phyloP scores from a whole-genome alignment of 1,140 invertebrate species.

The Glossosoma conforme region DNA sequence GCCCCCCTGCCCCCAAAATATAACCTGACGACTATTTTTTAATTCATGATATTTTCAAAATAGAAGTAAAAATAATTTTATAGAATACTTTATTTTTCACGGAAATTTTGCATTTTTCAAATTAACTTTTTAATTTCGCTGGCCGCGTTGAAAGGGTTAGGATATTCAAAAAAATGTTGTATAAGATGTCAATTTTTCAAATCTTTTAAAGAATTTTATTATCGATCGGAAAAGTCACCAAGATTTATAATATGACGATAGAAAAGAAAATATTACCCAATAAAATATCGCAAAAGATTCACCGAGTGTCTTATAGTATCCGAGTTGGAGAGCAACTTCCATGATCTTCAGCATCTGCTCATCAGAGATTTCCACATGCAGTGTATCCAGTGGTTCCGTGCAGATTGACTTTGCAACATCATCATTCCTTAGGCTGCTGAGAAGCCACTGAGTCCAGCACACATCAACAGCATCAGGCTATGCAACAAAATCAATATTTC shows the following conservation, averaged over 20 bases:
- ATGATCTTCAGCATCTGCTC: constrained; percentile 49
- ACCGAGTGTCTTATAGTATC: constrained; percentile 51
- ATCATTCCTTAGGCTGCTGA: constrained; percentile 39
- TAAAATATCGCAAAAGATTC: constrained; percentile 60
- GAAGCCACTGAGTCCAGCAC: constrained; percentile 60
- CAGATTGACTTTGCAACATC: constrained; percentile 35
- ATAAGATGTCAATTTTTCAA: too few species aligned
- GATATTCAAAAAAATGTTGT: too few species aligned
- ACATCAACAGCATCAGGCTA: constrained; percentile 59
- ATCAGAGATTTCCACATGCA: constrained; percentile 34
- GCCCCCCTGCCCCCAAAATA: too few species aligned
- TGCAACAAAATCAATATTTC: constrained; percentile 15
- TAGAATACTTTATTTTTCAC: too few species aligned
- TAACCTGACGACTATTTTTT: too few species aligned
- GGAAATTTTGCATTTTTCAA: too few species aligned
- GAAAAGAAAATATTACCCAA: constrained; percentile 48
- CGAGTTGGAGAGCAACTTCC: constrained; percentile 45
- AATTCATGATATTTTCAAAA: too few species aligned
- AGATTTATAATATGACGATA: constrained; percentile 19
- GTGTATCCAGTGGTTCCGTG: constrained; percentile 36
- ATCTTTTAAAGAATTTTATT: too few species aligned
- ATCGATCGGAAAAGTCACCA: too few species aligned
- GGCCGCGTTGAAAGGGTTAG: too few species aligned
- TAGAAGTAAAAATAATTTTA: too few species aligned
- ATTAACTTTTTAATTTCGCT: too few species aligned